These are phyloP conservation scores for Lasioglossum zephyrum DNA, from an alignment of 2,888 invertebrate genomes.

Conservation along the genomic window DNA sequence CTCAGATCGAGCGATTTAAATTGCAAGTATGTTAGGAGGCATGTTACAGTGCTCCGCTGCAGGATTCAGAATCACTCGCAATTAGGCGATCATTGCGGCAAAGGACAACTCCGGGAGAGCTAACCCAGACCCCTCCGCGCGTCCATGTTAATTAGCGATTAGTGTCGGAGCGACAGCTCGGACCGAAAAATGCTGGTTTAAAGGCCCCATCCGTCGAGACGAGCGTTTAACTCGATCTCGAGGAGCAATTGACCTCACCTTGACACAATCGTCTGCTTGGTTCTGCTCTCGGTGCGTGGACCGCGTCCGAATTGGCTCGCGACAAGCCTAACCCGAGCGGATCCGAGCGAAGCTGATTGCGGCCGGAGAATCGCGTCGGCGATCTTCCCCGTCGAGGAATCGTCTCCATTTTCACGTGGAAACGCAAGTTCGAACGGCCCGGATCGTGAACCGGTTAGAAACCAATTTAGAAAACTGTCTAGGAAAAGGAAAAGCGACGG, in stretches of 20 bases:
- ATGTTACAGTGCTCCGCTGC: neutral
- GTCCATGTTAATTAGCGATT: constrained; percentile 1
- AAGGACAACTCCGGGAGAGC: neutral
- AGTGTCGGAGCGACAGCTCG: neutral
- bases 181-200: neutral
- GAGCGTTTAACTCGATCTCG: constrained; percentile 26
- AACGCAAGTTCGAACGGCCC: neutral
- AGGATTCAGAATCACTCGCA: neutral
- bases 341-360: neutral
- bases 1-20: neutral
- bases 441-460: neutral
- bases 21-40: neutral
- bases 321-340: neutral
- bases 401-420: neutral
- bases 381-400: neutral
- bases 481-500: neutral
- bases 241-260: constrained; percentile 55
- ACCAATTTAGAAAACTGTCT: neutral
- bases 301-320: constrained; percentile 17
- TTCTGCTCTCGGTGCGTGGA: constrained; percentile 21
- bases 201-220: constrained; percentile 13
- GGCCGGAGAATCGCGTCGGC: neutral
- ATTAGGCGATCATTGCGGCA: neutral
- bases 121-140: neutral
- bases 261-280: constrained; percentile 49